Evolutionary conservation across 2,888 invertebrate genomes (phyloP).

Genomic region (Plebejus argus): DNA sequence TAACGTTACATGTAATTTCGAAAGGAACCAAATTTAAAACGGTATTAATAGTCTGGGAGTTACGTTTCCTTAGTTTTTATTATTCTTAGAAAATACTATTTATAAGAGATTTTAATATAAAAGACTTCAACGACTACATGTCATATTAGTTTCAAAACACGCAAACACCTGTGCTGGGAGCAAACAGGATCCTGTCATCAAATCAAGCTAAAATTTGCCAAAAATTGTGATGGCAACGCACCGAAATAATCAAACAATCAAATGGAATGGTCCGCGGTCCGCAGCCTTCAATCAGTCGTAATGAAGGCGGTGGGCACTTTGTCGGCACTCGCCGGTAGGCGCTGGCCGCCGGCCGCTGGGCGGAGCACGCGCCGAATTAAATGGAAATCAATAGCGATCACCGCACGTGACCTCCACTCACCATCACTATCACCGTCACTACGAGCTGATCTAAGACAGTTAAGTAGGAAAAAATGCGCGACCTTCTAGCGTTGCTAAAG

Average conservation of each 20-base stretch:
- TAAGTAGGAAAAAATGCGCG: neutral
- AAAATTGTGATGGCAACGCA: constrained; percentile 21
- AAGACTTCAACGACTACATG: neutral
- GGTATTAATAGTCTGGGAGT: too few relatives aligned
- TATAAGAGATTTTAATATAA: neutral
- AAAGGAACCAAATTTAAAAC: too few relatives aligned
- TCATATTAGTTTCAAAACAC: neutral
- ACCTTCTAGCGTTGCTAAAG: too few relatives aligned
- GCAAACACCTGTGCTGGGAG: neutral
- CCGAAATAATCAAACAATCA: constrained; percentile 40
- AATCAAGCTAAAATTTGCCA: neutral
- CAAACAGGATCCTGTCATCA: neutral
- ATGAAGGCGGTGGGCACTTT: constrained; percentile 64
- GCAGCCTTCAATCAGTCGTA: constrained; percentile 65
- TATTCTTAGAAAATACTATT: too few relatives aligned
- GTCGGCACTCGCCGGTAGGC: constrained; percentile 48
- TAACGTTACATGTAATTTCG: too few relatives aligned
- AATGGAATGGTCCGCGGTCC: constrained; percentile 12
- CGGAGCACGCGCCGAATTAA: constrained; percentile 76
- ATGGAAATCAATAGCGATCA: constrained; percentile 76
- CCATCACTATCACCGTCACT: constrained; percentile 35
- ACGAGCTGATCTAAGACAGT: neutral
- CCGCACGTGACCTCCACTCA: constrained; percentile 65
- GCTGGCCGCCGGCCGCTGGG: constrained; percentile 42
- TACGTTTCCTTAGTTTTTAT: too few relatives aligned